Percentiles rank a stretch among this genome's conserved stretches.
These are phyloP conservation scores for Malurus melanocephalus DNA, from an alignment of 2,113 vertebrate species.

Conservation along the genomic window DNA sequence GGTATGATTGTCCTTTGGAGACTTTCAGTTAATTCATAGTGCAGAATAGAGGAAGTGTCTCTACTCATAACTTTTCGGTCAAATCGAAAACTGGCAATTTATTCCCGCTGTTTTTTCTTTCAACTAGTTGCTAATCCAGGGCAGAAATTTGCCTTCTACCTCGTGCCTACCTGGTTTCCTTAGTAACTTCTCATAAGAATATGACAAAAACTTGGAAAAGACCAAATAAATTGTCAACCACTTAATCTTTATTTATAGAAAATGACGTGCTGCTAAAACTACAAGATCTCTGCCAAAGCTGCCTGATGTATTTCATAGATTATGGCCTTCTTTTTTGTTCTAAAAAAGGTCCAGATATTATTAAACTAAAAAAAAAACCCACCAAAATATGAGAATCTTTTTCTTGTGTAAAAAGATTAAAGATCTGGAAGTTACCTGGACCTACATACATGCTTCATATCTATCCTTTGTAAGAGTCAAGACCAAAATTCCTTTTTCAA, in stretches of 20 bases:
- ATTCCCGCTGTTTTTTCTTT: conserved; percentile 11
- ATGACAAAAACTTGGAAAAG: background rate
- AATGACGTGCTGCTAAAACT: background rate
- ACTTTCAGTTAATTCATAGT: background rate
- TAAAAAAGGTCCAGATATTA: background rate
- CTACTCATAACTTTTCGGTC: background rate
- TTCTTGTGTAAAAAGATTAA: background rate
- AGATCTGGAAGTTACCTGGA: background rate
- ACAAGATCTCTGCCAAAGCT: background rate
- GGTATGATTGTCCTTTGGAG: background rate
- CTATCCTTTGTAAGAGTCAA: background rate
- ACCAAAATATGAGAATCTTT: background rate
- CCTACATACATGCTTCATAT: fast-evolving
- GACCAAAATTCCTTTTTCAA: background rate
- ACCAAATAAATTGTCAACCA: background rate
- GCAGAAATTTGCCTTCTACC: conserved; percentile 1
- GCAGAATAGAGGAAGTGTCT: background rate
- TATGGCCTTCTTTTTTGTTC: background rate
- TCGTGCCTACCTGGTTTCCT: background rate
- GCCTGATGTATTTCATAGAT: background rate
- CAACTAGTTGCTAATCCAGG: background rate
- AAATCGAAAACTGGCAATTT: background rate
- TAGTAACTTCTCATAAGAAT: conserved; percentile 6
- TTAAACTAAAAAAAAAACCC: background rate
- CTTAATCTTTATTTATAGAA: background rate